A percentile compares a stretch with the other conserved stretches of the same genome.
These are phyloP conservation scores for Carlito syrichta DNA, from an alignment of 2,113 vertebrate genomes.

Conservation along the genomic window DNA sequence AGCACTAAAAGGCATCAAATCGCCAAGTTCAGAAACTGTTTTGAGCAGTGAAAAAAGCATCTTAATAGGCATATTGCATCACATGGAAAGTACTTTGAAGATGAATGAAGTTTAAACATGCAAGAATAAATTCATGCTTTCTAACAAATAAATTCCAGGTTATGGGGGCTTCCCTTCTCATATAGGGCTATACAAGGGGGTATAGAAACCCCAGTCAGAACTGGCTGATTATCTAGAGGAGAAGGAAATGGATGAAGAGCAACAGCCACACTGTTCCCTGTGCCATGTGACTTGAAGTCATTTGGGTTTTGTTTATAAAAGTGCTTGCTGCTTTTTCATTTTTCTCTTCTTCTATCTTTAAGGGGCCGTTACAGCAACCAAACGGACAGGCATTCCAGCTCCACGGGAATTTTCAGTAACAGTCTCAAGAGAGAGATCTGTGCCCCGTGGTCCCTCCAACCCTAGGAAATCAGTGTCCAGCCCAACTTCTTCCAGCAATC, in stretches of 20 bases:
- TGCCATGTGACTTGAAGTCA: background rate
- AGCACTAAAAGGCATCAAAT: no score
- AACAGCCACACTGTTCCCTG: background rate
- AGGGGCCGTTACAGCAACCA: slow-evolving; percentile 85
- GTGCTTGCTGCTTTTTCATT: background rate
- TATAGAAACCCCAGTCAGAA: background rate
- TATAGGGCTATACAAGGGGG: background rate
- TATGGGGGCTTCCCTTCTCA: no score
- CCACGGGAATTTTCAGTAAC: slow-evolving; percentile 88
- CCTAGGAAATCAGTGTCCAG: slow-evolving; percentile 90
- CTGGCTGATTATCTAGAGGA: background rate
- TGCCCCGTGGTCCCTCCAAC: slow-evolving; percentile 85
- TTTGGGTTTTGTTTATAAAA: background rate
- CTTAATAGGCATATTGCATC: no score
- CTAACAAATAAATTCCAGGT: no score
- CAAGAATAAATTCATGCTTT: no score
- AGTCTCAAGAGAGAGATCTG: slow-evolving; percentile 87
- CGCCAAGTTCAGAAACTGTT: no score
- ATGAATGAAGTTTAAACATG: no score
- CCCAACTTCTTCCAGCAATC: slow-evolving; percentile 89
- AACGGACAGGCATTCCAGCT: slow-evolving; percentile 94
- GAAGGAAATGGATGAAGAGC: background rate
- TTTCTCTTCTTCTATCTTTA: slow-evolving; percentile 69
- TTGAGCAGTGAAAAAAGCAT: no score
- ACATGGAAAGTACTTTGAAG: no score